A percentile compares a stretch with the other conserved stretches of the same genome.
These are phyloP conservation scores for Neogobius melanostomus DNA, from an alignment of 2,113 vertebrate species.

Conservation along the genomic window DNA sequence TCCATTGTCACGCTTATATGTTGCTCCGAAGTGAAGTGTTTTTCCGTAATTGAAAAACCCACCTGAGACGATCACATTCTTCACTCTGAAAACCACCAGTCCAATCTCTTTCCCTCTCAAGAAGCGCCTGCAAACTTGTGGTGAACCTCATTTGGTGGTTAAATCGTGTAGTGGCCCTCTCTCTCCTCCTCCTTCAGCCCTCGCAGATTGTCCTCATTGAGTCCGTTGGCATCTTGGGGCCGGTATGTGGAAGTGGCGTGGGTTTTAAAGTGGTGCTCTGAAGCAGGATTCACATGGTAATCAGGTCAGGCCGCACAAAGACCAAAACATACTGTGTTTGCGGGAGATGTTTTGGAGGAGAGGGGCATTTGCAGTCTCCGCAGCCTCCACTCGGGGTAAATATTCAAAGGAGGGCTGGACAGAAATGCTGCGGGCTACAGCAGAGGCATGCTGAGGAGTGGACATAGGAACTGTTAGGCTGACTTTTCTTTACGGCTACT, in stretches of 20 bases:
- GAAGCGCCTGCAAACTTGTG: not conserved
- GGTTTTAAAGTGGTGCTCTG: slow-evolving; percentile 51
- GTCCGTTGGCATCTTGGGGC: slow-evolving; percentile 7
- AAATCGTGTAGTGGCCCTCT: not conserved
- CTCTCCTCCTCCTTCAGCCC: not conserved
- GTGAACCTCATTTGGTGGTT: not conserved
- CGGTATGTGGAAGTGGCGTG: slow-evolving; percentile 40
- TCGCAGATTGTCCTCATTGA: not conserved
- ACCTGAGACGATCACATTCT: not conserved
- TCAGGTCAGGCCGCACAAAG: slow-evolving; percentile 50
- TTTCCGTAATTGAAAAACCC: too few species aligned
- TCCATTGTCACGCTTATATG: too few species aligned
- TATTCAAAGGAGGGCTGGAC: slow-evolving; percentile 36
- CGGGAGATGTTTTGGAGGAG: slow-evolving; percentile 21
- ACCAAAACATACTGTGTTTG: slow-evolving; percentile 24
- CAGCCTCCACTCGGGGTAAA: slow-evolving; percentile 11
- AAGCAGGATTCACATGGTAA: slow-evolving; percentile 66
- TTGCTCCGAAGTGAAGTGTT: too few species aligned
- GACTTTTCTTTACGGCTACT: slow-evolving; percentile 4
- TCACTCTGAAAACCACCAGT: not conserved
- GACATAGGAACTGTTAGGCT: slow-evolving; percentile 5
- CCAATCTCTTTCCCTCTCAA: not conserved
- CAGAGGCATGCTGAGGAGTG: slow-evolving; percentile 18
- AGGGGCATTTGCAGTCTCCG: slow-evolving; percentile 5
- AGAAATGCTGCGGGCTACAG: slow-evolving; percentile 14